These are phyloP conservation scores for Hippoglossus hippoglossus DNA, from an alignment of 2,797 vertebrate genomes.

Conservation along the genomic window DNA sequence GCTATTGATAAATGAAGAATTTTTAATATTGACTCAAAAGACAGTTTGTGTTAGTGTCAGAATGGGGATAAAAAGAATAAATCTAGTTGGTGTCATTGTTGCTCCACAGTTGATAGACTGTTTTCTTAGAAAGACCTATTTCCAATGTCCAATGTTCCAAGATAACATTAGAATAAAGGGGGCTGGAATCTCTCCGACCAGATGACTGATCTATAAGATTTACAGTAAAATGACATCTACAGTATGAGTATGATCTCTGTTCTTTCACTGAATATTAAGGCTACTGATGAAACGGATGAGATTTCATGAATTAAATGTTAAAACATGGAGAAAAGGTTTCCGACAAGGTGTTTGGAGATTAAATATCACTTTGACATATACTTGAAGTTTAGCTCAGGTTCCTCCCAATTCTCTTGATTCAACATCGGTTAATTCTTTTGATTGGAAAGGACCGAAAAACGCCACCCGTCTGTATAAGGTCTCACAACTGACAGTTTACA, in stretches of 20 bases:
- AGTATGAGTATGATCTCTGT: background rate
- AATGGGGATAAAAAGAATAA: slow-evolving; percentile 19
- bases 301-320: background rate
- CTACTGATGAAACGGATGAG: background rate
- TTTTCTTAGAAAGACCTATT: slow-evolving; percentile 6
- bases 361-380: too few species aligned
- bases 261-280: background rate
- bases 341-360: too few species aligned
- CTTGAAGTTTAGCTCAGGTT: too few species aligned
- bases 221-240: background rate
- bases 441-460: too few species aligned
- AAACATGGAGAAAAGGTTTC: background rate
- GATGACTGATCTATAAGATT: background rate
- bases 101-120: slow-evolving; percentile 26
- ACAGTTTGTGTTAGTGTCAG: slow-evolving; percentile 35
- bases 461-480: too few species aligned
- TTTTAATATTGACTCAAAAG: slow-evolving; percentile 63
- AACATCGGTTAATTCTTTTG: too few species aligned
- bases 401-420: too few species aligned
- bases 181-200: background rate
- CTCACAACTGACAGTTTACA: too few species aligned
- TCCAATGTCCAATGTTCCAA: background rate
- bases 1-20: slow-evolving; percentile 71
- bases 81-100: slow-evolving; percentile 27
- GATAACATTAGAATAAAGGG: background rate